Evolutionary conservation across 2,888 invertebrate genomes (phyloP), one percentile per base, ranked within the genome.

Genomic region (Altica lythri): DNA sequence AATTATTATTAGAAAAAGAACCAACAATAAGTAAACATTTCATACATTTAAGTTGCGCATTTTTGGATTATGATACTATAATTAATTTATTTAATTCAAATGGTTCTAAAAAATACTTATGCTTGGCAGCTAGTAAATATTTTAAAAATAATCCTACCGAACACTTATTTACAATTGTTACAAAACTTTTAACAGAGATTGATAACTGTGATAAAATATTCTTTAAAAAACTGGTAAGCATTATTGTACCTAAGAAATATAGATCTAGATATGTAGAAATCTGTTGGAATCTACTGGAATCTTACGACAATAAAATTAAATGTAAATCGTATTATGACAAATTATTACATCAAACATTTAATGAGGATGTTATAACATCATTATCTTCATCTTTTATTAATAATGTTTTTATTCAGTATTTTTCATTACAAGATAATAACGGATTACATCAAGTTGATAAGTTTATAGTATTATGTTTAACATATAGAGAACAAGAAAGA

Each of bases 21-120:
- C 38, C 57, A 3, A 60, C 59, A 1, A 44, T 53, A 2, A 46
- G 58, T 46, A 63, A 62, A 50, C 63, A 62, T 37, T 52, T 55
- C 12, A 29, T 59, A 5, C 61, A 42, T 35, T 45, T 65, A 30
- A 54, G 56, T 6, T 63, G 60, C 32, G 29, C 46, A 22, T 19
- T 59, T 12, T 29, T 57, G 6, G 22, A 59, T 29, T 35, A 48
- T 22, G 25, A 57, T 35, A 53, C 42, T 10, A 53, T 53, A 9
- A 4, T 55, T 27, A 35, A 48, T 10, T 14, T 55, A 9, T 51
- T 59, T 14, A 38, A 34, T 14, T 25, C 27, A 8, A 30, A 17
- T 5, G 44, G 38, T 32, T 46, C 53, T 29, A 52, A 8, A 9
- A 65, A 61, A 44, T 48, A 59, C 29, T n/a, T 62, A 12, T 61